Evolutionary conservation across 2,888 invertebrate genomes (phyloP).

Genomic region (Dynastes hyllus): DNA sequence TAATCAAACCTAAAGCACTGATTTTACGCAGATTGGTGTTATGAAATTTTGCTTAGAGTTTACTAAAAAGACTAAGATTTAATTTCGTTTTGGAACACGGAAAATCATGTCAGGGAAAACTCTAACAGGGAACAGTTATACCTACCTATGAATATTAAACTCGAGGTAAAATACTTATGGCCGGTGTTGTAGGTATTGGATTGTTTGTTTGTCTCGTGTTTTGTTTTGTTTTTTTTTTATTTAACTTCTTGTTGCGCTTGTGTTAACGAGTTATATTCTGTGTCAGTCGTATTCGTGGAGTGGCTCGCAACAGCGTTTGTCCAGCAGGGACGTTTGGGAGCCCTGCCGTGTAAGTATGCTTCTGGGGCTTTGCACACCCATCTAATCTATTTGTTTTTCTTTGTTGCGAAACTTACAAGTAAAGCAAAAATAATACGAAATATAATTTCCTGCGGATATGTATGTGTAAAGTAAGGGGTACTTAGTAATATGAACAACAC

Average conservation of each 20-base stretch:
- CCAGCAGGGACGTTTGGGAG: constrained; percentile 78
- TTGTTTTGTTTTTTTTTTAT: constrained; percentile 32
- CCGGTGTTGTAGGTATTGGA: not conserved
- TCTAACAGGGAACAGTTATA: no score
- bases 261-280: constrained; percentile 61
- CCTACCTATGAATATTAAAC: no score
- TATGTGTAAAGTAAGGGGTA: no score
- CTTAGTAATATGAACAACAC: no score
- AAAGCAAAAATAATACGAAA: constrained; percentile 52
- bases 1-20: no score
- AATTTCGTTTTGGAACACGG: no score
- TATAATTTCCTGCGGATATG: no score
- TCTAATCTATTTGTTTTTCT: constrained; percentile 33
- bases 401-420: constrained; percentile 49
- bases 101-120: no score
- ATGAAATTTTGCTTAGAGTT: no score
- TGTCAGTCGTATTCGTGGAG: constrained; percentile 87
- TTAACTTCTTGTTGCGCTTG: constrained; percentile 54
- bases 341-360: constrained; percentile 70
- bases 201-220: constrained; percentile 34
- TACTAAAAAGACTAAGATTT: no score
- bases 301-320: constrained; percentile 85
- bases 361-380: constrained; percentile 50
- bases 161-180: no score
- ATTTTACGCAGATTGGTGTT: no score